A percentile compares a stretch with the other conserved stretches of the same genome.
phyloP scores from a whole-genome alignment of 1,140 invertebrate species.

The Dermatophagoides farinae region DNA sequence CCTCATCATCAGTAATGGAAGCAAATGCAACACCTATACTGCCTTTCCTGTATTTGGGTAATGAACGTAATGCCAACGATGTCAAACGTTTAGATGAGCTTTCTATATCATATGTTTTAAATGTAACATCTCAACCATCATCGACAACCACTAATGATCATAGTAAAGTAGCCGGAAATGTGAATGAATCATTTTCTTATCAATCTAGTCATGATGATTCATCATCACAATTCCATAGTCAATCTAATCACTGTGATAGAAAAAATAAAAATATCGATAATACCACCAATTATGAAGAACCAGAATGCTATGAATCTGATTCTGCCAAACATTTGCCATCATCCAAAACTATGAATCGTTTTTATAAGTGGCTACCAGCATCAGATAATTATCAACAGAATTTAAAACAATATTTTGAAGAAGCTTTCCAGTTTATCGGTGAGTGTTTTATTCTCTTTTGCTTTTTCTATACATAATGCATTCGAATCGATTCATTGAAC shows the following conservation, averaged over 20 bases:
- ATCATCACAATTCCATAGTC: neutral
- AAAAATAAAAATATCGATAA: neutral
- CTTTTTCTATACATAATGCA: neutral
- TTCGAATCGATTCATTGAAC: neutral
- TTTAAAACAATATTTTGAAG: constrained; percentile 74
- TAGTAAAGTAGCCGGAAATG: neutral
- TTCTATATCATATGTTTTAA: constrained; percentile 51
- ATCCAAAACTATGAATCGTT: constrained; percentile 39
- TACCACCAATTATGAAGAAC: neutral
- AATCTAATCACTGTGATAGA: neutral
- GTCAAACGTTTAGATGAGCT: constrained; percentile 39
- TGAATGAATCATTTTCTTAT: neutral
- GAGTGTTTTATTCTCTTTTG: constrained; percentile 26
- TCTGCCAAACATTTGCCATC: neutral
- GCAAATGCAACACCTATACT: constrained; percentile 56
- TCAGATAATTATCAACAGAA: constrained; percentile 68
- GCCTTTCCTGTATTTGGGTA: constrained; percentile 68
- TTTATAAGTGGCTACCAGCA: constrained; percentile 59
- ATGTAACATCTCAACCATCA: constrained; percentile 52
- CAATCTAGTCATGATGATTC: neutral
- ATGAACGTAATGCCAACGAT: constrained; percentile 59
- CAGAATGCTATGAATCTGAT: too few species aligned
- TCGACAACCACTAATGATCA: neutral
- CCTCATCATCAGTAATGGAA: constrained; percentile 38
- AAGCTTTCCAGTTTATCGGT: constrained; percentile 77